Base-by-base conservation (phyloP, 92 coral and sea anemone species). In the Siderastrea siderea region DNA sequence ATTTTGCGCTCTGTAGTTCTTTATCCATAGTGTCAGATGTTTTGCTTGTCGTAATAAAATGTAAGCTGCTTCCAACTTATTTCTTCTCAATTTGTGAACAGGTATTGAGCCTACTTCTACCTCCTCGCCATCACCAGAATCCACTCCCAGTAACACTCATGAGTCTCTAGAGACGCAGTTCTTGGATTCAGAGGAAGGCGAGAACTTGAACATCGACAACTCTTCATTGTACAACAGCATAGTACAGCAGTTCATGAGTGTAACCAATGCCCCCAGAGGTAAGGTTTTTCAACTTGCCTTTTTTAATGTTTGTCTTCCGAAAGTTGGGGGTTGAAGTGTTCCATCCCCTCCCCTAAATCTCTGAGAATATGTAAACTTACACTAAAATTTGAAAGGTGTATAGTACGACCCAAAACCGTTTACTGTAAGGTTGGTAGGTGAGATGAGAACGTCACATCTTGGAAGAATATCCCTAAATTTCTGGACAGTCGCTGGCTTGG, bases 231-330 rank as follows among this genome's bases (percentile, higher is more conserved):
- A 85, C 69, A 77, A 78, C 8, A 78, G 79, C n/a, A 84, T 95
- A 66, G 94, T 98, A 9, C 91, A 92, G 62, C 93, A 95, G 49
- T 98, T 98, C 77, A 90, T 91, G 68, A 90, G 91, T 81, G 90
- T 98, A 60, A 98, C 99, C 3, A 90, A 90, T 52, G 94, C 98
- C 26, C 79, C 98, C 65, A 94, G 89, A 87, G 88, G 99, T 98
- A 81, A 5, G 91, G 60, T 19, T 19, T 47, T 10, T 45, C 1
- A 16, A 1, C 13, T 2, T 52, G 17, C n/a, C 1, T 3, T 47
- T 17, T 19, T 14, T 48, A 10, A 13, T 16, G 3, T 16, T 47
- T 3, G 67, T 50, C 60, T 49, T 81, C 10, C 38, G 38, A 26
- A 26, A 26, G 0, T 26, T 26, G 38, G 38, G 38, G 38, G 38